Evolutionary conservation across 2,888 invertebrate genomes (phyloP).

Genomic region (Hoplodrina blanda): DNA sequence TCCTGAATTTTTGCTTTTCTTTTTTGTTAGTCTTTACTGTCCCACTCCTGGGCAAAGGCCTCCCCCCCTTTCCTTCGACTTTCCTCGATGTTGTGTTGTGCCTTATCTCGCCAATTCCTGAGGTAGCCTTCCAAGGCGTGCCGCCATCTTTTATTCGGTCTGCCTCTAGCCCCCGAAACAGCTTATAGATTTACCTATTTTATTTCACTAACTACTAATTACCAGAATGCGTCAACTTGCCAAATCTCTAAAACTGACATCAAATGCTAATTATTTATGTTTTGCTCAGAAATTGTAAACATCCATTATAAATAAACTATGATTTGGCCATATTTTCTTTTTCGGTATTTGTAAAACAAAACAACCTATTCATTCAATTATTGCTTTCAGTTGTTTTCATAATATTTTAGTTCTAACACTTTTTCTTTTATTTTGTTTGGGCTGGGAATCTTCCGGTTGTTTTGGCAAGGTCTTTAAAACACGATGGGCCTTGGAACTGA

Average conservation of each 20-base stretch:
- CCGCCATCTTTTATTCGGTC: too few relatives aligned
- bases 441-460: neutral
- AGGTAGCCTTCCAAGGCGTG: too few relatives aligned
- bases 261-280: slow-evolving; percentile 8
- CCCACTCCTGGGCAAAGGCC: too few relatives aligned
- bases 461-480: slow-evolving; percentile 1
- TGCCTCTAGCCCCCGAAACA: too few relatives aligned
- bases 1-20: neutral
- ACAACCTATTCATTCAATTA: neutral
- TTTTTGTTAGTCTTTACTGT: too few relatives aligned
- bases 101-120: too few relatives aligned
- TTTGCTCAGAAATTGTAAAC: slow-evolving; percentile 7
- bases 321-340: neutral
- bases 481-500: slow-evolving; percentile 40
- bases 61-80: too few relatives aligned
- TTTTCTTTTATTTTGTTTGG: neutral
- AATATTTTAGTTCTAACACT: neutral
- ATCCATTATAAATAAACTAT: neutral
- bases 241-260: slow-evolving; percentile 38
- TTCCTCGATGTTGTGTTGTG: too few relatives aligned
- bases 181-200: slow-evolving; percentile 18
- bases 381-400: neutral
- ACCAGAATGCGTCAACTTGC: slow-evolving; percentile 40
- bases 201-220: slow-evolving; percentile 48
- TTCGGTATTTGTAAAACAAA: neutral